Evolutionary conservation across 53 echinoderm and acorn worm genomes (phyloP).

Genomic region (Henricia sp.): DNA sequence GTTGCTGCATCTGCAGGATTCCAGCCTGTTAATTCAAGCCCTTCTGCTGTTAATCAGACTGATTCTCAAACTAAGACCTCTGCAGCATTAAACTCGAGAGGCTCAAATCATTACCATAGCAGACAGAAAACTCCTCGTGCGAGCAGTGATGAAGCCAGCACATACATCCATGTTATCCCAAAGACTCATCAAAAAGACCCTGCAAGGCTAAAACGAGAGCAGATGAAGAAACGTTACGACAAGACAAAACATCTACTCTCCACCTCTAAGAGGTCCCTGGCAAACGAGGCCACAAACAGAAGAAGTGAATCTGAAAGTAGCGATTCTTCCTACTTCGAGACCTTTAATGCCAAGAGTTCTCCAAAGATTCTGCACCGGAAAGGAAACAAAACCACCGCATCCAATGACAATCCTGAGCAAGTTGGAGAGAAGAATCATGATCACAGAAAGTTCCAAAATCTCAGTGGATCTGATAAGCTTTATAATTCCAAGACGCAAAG

Average conservation of each 20-base stretch:
- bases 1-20: neutral
- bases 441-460: slow-evolving; percentile 26
- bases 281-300: slow-evolving; percentile 40
- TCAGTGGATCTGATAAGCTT: neutral
- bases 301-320: slow-evolving; percentile 92
- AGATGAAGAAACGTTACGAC: slow-evolving; percentile 61
- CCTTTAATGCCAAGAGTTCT: slow-evolving; percentile 23
- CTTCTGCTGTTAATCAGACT: neutral
- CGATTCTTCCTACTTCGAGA: slow-evolving; percentile 75
- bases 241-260: slow-evolving; percentile 63
- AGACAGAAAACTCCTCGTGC: slow-evolving; percentile 66
- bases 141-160: slow-evolving; percentile 81
- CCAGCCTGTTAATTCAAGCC: neutral
- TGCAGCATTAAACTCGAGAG: neutral
- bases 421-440: slow-evolving; percentile 45
- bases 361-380: slow-evolving; percentile 45
- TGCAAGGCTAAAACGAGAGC: slow-evolving; percentile 66
- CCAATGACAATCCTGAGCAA: slow-evolving; percentile 50
- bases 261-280: slow-evolving; percentile 65
- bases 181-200: slow-evolving; percentile 37
- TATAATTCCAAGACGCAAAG: slow-evolving; percentile 39
- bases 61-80: slow-evolving; percentile 1
- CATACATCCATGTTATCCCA: slow-evolving; percentile 37
- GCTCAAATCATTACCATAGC: slow-evolving; percentile 28
- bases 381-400: slow-evolving; percentile 25